These are phyloP conservation scores for Lasioglossum figueresi DNA, from an alignment of 2,888 invertebrate species.

Conservation along the genomic window DNA sequence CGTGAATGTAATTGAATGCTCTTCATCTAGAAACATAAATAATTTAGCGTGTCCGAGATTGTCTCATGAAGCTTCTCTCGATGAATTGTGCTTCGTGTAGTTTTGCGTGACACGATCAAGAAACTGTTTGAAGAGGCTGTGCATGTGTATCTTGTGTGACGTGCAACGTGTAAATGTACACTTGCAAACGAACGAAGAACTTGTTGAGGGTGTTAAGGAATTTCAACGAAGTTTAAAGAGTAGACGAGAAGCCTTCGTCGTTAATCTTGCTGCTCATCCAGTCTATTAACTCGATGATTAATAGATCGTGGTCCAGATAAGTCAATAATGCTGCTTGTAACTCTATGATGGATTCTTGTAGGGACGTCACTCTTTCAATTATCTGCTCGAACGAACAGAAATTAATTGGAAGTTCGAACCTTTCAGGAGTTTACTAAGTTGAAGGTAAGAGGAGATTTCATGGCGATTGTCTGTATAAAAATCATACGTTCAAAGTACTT, in stretches of 20 bases:
- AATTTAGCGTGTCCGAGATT: too few relatives aligned
- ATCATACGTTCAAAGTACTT: too few relatives aligned
- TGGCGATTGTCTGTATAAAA: too few relatives aligned
- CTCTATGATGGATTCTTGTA: neutral
- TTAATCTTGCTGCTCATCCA: neutral
- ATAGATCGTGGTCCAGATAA: neutral
- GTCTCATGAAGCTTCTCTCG: too few relatives aligned
- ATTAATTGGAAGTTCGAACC: neutral
- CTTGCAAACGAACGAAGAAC: neutral
- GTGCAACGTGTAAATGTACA: neutral
- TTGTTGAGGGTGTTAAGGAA: neutral
- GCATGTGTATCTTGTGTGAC: neutral
- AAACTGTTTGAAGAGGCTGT: neutral
- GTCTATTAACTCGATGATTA: neutral
- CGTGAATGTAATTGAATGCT: too few relatives aligned
- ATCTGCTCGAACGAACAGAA: neutral
- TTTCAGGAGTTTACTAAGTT: neutral
- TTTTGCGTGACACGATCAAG: neutral
- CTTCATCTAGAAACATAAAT: too few relatives aligned
- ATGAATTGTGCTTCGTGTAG: too few relatives aligned
- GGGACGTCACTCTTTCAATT: too few relatives aligned
- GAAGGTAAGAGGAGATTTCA: neutral
- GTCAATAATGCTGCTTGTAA: neutral
- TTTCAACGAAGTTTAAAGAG: neutral
- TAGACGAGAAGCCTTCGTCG: neutral